phyloP scores from a whole-genome alignment of 2,113 vertebrate species.

The Pogona vitticeps region DNA sequence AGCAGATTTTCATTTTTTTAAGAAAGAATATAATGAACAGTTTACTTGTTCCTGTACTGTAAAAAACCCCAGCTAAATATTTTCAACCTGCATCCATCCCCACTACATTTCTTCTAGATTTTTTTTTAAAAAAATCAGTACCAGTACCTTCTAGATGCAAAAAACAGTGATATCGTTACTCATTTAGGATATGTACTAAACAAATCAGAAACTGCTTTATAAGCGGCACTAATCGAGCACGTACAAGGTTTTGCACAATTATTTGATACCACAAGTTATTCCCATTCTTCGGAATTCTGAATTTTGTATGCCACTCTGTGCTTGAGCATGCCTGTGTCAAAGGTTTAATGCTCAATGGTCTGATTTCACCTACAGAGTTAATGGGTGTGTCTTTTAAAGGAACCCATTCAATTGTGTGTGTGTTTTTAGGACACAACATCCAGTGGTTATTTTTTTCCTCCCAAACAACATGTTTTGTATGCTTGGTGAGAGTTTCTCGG shows the following conservation, averaged over 20 bases:
- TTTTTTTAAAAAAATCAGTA: background rate
- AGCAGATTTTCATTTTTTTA: background rate
- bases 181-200: constrained; percentile 26
- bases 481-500: background rate
- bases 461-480: background rate
- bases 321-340: background rate
- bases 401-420: constrained; percentile 30
- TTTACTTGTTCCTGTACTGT: constrained; percentile 15
- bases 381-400: constrained; percentile 2
- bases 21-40: background rate
- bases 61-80: background rate
- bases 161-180: background rate
- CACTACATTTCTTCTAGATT: background rate
- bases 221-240: constrained; percentile 16
- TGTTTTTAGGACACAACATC: background rate
- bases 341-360: rapidly evolving
- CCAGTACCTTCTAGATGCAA: background rate
- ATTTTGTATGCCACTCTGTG: constrained; percentile 8
- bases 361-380: constrained; percentile 12
- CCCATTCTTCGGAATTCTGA: constrained; percentile 36
- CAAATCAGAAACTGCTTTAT: constrained; percentile 8
- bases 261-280: constrained; percentile 40
- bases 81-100: constrained; percentile 28
- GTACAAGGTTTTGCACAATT: background rate
- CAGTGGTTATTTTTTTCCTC: background rate